phyloP scores from a whole-genome alignment of 1,140 invertebrate genomes.

The Tribolium madens region DNA sequence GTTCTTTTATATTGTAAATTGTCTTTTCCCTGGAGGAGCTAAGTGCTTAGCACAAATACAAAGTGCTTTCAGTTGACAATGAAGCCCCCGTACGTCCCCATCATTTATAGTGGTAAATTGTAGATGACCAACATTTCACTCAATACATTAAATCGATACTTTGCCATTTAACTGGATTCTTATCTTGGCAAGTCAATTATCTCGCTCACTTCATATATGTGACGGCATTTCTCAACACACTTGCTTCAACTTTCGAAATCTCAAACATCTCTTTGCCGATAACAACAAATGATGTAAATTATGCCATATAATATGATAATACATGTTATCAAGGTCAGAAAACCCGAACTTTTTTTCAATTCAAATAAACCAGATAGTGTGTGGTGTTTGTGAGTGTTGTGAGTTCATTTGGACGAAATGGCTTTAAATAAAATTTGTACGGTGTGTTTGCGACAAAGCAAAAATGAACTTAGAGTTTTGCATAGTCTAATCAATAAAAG shows the following conservation, averaged over 20 bases:
- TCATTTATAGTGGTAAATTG: neutral
- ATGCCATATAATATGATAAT: neutral
- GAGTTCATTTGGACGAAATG: conserved; percentile 39
- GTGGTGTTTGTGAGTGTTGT: conserved; percentile 22
- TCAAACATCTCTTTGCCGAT: neutral
- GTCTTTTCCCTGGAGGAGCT: neutral
- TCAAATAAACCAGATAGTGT: conserved; percentile 21
- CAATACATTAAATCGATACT: neutral
- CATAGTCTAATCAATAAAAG: conserved; percentile 47
- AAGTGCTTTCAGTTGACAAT: neutral
- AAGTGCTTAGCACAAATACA: neutral
- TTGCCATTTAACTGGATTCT: neutral
- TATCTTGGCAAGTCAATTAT: neutral
- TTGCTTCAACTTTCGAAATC: neutral
- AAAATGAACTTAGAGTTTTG: conserved; percentile 33
- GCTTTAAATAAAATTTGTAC: conserved; percentile 52
- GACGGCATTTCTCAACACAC: neutral
- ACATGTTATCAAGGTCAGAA: neutral
- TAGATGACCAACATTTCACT: neutral
- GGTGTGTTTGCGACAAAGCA: conserved; percentile 39
- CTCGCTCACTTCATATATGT: neutral
- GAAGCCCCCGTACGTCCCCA: neutral
- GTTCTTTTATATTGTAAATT: neutral
- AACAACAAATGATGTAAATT: neutral
- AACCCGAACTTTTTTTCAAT: neutral